Evolutionary conservation across 2,888 invertebrate genomes (phyloP), one percentile per base, ranked within the genome.

Genomic region (Ichneumoninae sp.): DNA sequence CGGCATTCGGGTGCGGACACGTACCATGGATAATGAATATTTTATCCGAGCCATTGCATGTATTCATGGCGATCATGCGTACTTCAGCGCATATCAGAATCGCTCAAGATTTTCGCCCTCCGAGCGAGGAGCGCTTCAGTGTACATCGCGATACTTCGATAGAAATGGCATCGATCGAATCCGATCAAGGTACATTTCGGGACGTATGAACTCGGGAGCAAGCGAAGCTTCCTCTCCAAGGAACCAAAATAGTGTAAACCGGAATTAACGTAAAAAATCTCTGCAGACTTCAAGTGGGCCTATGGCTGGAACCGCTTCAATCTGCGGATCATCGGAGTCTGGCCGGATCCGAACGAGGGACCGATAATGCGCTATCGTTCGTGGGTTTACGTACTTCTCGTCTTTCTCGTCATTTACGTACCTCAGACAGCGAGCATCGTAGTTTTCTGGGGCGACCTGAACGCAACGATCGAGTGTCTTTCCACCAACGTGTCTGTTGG

Each of bases 251-350:
- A 13, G 13, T 16, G 44, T 47, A 47, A 16, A 26, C 57, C 26
- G 22, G 8, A 26, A 26, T 22, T 19, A 40, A 40, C 16, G 36
- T 19, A 8, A 40, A 3, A 40, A 22, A 22, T 7, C 7, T 10
- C 19, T 30, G n/a, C 62, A 88, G 89, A 84, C 71, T 86, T 88
- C 1, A 68, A 85, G 2, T 87, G 89, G 26, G 87, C 86, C 8
- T 84, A 84, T n/a, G 88, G 90, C 1, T 90, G 89, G 87, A 90
- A 90, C 30, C 85, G 87, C 47, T 85, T 87, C 8, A 88, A 84
- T 16, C 86, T 90, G 86, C 82, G 36, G 0, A 69, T 88, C 10
- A 80, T 90, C 30, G 91, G 91, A 1, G 84, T 87, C 16, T 91
- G 91, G 91, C 90, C 91, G 0, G 84, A 84, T 13, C 78, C 86